A percentile compares a stretch with the other conserved stretches of the same genome.
Conservation (phyloP, 2,797 vertebrate genomes). For the Chelon auratus region DNA sequence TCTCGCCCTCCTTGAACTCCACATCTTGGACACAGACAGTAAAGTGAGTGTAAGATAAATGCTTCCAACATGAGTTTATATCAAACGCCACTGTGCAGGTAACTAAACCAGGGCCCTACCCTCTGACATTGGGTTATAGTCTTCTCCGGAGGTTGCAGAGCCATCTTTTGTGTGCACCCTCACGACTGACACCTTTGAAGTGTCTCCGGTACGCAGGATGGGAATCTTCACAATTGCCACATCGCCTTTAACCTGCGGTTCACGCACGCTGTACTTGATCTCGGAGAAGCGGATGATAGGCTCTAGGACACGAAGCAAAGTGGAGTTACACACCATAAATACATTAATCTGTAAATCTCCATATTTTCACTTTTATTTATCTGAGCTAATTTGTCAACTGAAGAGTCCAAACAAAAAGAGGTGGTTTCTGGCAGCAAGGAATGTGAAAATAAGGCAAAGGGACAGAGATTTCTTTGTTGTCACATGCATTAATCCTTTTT, state of each 20-base stretch:
- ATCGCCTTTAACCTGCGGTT: constrained; percentile 86
- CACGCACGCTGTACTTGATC: constrained; percentile 88
- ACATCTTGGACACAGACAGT: constrained; percentile 78
- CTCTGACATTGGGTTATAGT: constrained; percentile 91
- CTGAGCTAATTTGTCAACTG: neutral
- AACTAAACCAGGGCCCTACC: constrained; percentile 71
- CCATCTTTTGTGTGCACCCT: constrained; percentile 91
- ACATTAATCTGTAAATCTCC: neutral
- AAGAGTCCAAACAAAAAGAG: neutral
- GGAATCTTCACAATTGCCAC: constrained; percentile 85
- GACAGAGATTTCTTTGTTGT: neutral
- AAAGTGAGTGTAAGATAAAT: constrained; percentile 12
- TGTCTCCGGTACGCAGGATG: constrained; percentile 85
- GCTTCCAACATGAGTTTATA: neutral
- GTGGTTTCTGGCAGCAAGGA: neutral
- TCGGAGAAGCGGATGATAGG: constrained; percentile 90
- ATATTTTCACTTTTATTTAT: neutral
- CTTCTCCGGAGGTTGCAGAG: constrained; percentile 90
- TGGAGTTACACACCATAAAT: neutral
- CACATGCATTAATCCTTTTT: neutral
- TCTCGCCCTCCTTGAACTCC: constrained; percentile 89
- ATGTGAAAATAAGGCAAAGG: neutral
- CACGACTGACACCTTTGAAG: constrained; percentile 89
- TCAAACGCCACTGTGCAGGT: neutral
- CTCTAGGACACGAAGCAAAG: constrained; percentile 73